Base-by-base conservation (phyloP, 2,888 invertebrate species). In the Epirrita christyi region DNA sequence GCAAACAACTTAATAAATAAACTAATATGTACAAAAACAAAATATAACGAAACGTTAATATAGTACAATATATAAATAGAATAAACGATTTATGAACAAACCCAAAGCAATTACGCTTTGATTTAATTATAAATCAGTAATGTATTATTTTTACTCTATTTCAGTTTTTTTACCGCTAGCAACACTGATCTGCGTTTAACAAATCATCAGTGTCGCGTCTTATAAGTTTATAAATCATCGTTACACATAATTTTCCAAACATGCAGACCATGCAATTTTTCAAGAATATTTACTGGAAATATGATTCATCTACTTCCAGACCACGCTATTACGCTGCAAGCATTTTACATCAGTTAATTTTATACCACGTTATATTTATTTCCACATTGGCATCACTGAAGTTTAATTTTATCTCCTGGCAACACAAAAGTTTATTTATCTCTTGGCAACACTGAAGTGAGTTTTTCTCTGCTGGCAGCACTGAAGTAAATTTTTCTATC, bases 21-120 rank as follows among this genome's bases (percentile, higher is more conserved):
- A 59, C 55, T 66, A 53, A 63, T 63, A 65, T 68, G 47, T 64
- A 68, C 60, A 68, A 64, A 67, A 66, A 66, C 58, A 65, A 60
- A 47, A 47, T 58, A 63, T 61, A 67, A 62, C 62, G 61, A 67
- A 63, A 59, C 56, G 59, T 67, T 66, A 59, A 57, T 62, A 60
- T 57, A 63, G 57, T 61, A 54, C 45, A 13, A 42, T 37, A 46
- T 58, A 60, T 59, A 63, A 63, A 63, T 59, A 63, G 61, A 63
- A 48, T 36, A 11, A 48, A 58, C 34, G 40, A 59, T 42, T 49
- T 59, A 44, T 43, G 21, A 45, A 50, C 50, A 53, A 54, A 56
- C 29, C 41, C 43, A 59, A 46, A 61, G 47, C 36, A 27, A 45
- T n/a, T n/a, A 8, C 36, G 21, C n/a, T n/a, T n/a, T n/a, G n/a